Percentiles rank a stretch among this genome's conserved stretches.
Conservation (phyloP, 2,888 invertebrate genomes). For the Lymantria dispar region DNA sequence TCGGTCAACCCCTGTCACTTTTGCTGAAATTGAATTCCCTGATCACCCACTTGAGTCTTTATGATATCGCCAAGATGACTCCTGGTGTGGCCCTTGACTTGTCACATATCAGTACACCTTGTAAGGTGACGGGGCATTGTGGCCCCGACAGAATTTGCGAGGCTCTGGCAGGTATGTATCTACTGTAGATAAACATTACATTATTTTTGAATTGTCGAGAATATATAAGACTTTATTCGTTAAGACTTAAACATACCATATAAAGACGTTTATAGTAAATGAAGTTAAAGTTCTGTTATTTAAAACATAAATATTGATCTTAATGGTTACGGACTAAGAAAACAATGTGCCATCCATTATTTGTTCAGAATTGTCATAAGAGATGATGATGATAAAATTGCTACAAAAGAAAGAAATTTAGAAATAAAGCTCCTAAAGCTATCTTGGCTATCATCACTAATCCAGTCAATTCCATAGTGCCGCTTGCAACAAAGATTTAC, state of each 20-base stretch:
- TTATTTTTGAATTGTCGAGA: no score
- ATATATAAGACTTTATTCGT: no score
- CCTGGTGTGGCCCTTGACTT: slow-evolving; percentile 98
- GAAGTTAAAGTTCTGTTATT: no score
- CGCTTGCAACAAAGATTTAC: slow-evolving; percentile 97
- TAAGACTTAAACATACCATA: no score
- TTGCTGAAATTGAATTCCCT: slow-evolving; percentile 95
- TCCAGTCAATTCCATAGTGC: slow-evolving; percentile 99
- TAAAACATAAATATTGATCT: no score
- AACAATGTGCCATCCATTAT: no score
- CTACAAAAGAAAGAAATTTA: no score
- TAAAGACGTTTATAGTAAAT: no score
- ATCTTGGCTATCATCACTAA: slow-evolving; percentile 98
- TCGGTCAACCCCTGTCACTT: slow-evolving; percentile 97
- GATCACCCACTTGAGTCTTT: slow-evolving; percentile 92
- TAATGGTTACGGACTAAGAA: no score
- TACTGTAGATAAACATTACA: slow-evolving; percentile 1
- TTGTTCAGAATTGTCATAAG: no score
- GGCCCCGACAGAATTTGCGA: slow-evolving; percentile 90
- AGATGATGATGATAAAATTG: no score
- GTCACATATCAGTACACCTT: slow-evolving; percentile 96
- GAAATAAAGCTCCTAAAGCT: slow-evolving; percentile 86
- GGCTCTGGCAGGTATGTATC: slow-evolving; percentile 86
- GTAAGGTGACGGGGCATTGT: slow-evolving; percentile 87
- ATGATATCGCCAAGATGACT: slow-evolving; percentile 93